A percentile compares a stretch with the other conserved stretches of the same genome.
Conservation (phyloP, 2,113 vertebrate genomes). For the Nothobranchius kuhntae region DNA sequence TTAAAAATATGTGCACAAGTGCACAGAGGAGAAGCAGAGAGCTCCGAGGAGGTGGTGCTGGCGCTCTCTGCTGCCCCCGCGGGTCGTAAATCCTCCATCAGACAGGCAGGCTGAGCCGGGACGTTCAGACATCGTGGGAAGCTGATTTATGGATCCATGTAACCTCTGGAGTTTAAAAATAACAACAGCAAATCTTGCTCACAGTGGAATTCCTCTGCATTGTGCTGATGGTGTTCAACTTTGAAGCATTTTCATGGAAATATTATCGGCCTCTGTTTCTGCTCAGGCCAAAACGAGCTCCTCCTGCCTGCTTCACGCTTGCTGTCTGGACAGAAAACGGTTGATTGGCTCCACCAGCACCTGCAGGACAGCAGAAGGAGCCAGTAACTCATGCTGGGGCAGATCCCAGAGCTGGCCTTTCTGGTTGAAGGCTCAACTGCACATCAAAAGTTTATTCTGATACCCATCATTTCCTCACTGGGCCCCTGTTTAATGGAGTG, state of each 20-base stretch:
- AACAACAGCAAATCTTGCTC: slow-evolving; percentile 66
- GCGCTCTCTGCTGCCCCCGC: slow-evolving; percentile 30
- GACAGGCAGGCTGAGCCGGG: slow-evolving; percentile 53
- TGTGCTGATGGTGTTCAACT: slow-evolving; percentile 56
- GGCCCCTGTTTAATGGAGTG: slow-evolving; percentile 64
- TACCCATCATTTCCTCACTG: slow-evolving; percentile 23
- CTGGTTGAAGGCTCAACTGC: slow-evolving; percentile 41
- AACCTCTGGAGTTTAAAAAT: slow-evolving; percentile 75
- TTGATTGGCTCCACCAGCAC: slow-evolving; percentile 32
- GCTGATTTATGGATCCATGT: slow-evolving; percentile 69
- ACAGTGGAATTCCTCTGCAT: slow-evolving; percentile 53
- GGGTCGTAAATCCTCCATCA: slow-evolving; percentile 62
- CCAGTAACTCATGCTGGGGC: slow-evolving; percentile 54
- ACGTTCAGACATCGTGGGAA: slow-evolving; percentile 7
- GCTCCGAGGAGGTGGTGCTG: slow-evolving; percentile 43
- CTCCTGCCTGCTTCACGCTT: slow-evolving; percentile 24
- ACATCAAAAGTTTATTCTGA: slow-evolving; percentile 48
- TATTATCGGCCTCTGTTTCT: slow-evolving; percentile 54
- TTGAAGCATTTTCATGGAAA: slow-evolving; percentile 61
- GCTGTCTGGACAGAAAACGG: slow-evolving; percentile 39
- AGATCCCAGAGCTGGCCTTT: slow-evolving; percentile 27
- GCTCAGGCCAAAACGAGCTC: slow-evolving; percentile 31
- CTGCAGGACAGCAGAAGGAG: slow-evolving; percentile 41
- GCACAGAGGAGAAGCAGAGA: slow-evolving; percentile 47
- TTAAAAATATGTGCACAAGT: slow-evolving; percentile 72